Percentiles rank a stretch among this genome's conserved stretches.
phyloP scores from a whole-genome alignment of 2,888 invertebrate species.

The Eilema depressum region DNA sequence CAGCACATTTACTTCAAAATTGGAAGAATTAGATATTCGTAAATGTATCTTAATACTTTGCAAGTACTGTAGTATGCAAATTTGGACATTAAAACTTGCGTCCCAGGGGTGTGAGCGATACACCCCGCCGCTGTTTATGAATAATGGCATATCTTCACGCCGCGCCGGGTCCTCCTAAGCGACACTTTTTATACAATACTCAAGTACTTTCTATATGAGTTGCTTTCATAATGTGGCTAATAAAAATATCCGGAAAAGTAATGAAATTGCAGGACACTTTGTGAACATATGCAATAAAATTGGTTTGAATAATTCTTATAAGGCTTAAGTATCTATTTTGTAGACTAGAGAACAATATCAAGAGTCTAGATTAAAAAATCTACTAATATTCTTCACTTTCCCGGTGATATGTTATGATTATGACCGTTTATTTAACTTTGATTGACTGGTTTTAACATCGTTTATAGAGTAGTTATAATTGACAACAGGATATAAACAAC shows the following conservation, averaged over 20 bases:
- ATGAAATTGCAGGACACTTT: not conserved
- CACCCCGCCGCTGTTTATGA: conserved; percentile 73
- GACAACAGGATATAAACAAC: too few species aligned
- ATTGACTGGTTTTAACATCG: too few species aligned
- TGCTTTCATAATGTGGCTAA: conserved; percentile 23
- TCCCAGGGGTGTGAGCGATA: conserved; percentile 70
- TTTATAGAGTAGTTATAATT: too few species aligned
- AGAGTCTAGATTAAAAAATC: too few species aligned
- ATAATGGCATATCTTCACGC: conserved; percentile 74
- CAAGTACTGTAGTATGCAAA: conserved; percentile 73
- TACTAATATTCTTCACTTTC: too few species aligned
- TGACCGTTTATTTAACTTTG: too few species aligned
- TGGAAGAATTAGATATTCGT: not conserved
- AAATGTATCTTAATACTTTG: conserved; percentile 50
- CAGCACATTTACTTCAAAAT: too few species aligned
- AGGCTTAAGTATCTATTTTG: too few species aligned
- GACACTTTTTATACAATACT: conserved; percentile 54
- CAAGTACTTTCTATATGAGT: conserved; percentile 49
- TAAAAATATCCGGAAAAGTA: not conserved
- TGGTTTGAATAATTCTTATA: not conserved
- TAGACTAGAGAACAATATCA: not conserved
- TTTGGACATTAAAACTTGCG: conserved; percentile 74
- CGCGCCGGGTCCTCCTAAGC: conserved; percentile 41
- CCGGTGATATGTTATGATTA: too few species aligned
- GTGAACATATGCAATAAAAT: not conserved